phyloP scores from a whole-genome alignment of 37 sponge, comb jelly and placozoan species.

The Theonella swinhoei region DNA sequence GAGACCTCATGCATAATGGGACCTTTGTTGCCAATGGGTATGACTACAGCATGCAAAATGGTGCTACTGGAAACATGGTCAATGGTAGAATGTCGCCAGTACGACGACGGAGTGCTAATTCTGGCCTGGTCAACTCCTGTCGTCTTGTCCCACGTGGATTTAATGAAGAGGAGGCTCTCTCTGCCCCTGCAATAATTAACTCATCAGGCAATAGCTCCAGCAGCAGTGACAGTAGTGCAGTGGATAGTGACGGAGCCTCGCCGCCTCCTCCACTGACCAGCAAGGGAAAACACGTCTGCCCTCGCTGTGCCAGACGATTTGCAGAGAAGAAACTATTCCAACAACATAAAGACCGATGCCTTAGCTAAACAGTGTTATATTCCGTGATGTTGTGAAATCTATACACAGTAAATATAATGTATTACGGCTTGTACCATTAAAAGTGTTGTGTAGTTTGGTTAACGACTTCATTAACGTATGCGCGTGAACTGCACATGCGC shows the following conservation, averaged over 20 bases:
- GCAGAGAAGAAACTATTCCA: not conserved
- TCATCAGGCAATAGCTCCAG: no score
- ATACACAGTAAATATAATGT: no score
- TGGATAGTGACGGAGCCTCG: not conserved
- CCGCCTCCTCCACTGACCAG: constrained; percentile 3
- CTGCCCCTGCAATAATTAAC: not conserved
- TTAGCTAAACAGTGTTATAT: no score
- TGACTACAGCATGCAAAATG: not conserved
- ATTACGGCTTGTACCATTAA: no score
- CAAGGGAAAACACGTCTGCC: constrained; percentile 25
- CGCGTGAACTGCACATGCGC: no score
- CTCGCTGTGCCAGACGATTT: constrained; percentile 45
- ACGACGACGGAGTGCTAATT: not conserved
- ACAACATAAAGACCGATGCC: not conserved
- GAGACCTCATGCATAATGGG: not conserved
- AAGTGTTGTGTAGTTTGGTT: no score
- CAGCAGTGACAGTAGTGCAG: not conserved
- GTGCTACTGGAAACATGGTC: not conserved
- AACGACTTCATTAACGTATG: no score
- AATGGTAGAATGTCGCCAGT: not conserved
- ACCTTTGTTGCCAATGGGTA: not conserved
- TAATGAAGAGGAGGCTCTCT: not conserved
- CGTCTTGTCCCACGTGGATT: not conserved
- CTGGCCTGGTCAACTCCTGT: no score
- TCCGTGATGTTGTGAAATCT: no score